Percentiles rank a stretch among this genome's conserved stretches.
These are phyloP conservation scores for Steinernema hermaphroditum DNA, from an alignment of 2,888 invertebrate species.

Conservation along the genomic window DNA sequence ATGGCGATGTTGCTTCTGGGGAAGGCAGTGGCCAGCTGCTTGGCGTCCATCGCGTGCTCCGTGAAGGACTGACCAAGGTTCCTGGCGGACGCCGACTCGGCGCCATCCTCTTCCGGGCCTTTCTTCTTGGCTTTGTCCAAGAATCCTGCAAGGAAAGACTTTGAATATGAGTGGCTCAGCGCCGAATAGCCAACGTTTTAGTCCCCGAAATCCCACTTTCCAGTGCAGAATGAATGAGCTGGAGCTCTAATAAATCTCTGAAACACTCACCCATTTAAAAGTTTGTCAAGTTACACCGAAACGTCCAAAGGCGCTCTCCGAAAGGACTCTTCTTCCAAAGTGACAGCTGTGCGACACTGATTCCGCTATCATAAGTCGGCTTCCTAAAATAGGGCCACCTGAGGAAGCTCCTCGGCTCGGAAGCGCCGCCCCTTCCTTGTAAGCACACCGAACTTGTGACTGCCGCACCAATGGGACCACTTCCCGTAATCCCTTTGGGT, in stretches of 20 bases:
- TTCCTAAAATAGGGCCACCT: slow-evolving; percentile 22
- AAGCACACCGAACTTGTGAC: slow-evolving; percentile 28
- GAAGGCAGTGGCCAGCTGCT: slow-evolving; percentile 23
- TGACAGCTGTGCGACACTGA: slow-evolving; percentile 28
- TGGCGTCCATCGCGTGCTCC: slow-evolving; percentile 24
- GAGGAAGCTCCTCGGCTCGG: slow-evolving; percentile 1
- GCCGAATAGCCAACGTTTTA: too few relatives aligned
- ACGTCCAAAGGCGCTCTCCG: neutral
- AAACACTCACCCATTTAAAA: slow-evolving; percentile 15
- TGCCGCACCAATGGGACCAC: too few relatives aligned
- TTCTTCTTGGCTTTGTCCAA: slow-evolving; percentile 19
- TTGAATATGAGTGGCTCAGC: too few relatives aligned
- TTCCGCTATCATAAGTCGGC: slow-evolving; percentile 3
- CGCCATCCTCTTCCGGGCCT: slow-evolving; percentile 1
- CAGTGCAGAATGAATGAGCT: too few relatives aligned
- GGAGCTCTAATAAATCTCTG: too few relatives aligned
- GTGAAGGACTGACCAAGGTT: slow-evolving; percentile 16
- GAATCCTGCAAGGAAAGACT: neutral
- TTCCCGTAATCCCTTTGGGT: too few relatives aligned
- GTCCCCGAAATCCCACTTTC: too few relatives aligned
- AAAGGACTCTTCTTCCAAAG: neutral
- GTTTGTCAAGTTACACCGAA: neutral
- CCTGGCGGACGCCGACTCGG: neutral
- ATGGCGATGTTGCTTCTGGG: slow-evolving; percentile 9
- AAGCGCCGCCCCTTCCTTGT: slow-evolving; percentile 25